phyloP scores from a whole-genome alignment of 2,888 invertebrate species.

The Agrilus biguttatus region DNA sequence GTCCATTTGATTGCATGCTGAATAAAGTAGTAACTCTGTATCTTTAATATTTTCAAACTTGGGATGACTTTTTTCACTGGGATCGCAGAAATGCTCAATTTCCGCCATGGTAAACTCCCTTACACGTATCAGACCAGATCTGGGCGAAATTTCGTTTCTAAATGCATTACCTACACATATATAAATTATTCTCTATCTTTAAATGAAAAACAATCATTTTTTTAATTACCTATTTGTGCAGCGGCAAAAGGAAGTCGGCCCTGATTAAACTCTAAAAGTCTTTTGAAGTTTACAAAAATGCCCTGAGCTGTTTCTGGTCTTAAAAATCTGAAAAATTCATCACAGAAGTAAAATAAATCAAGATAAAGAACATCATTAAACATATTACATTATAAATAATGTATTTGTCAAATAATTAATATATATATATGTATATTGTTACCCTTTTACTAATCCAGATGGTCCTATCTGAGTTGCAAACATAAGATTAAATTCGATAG shows the following conservation, averaged over 20 bases:
- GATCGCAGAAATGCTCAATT: slow-evolving; percentile 99
- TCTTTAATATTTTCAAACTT: slow-evolving; percentile 73
- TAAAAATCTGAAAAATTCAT: slow-evolving; percentile 46
- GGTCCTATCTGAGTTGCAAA: slow-evolving; percentile 97
- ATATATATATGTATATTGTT: slow-evolving; percentile 2
- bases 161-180: slow-evolving; percentile 63
- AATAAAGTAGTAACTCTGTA: slow-evolving; percentile 70
- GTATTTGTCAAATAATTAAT: too few species aligned
- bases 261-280: slow-evolving; percentile 93
- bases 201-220: slow-evolving; percentile 16
- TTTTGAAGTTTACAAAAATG: slow-evolving; percentile 98
- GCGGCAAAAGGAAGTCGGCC: slow-evolving; percentile 94
- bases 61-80: slow-evolving; percentile 69
- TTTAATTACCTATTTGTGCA: slow-evolving; percentile 81
- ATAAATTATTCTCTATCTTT: neutral
- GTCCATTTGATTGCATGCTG: slow-evolving; percentile 95
- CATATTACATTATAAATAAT: too few species aligned
- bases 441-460: slow-evolving; percentile 83
- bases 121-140: slow-evolving; percentile 88
- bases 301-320: slow-evolving; percentile 99
- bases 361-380: too few species aligned
- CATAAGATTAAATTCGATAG: slow-evolving; percentile 98
- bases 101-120: slow-evolving; percentile 99
- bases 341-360: neutral
- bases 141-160: slow-evolving; percentile 97